Evolutionary conservation across 2,888 invertebrate species (phyloP).

Genomic region (Petrolisthes manimaculis): DNA sequence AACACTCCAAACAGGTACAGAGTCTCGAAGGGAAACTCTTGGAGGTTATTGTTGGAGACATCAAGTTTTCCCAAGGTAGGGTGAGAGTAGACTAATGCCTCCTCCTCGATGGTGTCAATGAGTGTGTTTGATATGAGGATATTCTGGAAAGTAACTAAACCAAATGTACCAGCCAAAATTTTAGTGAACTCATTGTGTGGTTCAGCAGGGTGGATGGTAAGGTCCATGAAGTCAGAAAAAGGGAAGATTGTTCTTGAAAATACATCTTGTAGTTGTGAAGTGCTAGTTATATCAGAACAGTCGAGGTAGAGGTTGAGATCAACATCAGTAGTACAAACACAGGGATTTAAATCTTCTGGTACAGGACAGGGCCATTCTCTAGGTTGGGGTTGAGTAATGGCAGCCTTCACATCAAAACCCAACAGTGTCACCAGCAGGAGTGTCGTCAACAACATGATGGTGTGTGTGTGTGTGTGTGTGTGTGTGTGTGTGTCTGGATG

Average conservation of each 20-base stretch:
- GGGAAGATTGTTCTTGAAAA: conserved; percentile 8
- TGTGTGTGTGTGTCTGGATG: background rate
- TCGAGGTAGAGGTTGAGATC: conserved; percentile 1
- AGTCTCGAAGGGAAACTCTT: conserved; percentile 35
- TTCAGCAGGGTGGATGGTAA: conserved; percentile 8
- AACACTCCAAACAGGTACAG: background rate
- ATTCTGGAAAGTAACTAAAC: background rate
- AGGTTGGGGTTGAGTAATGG: too few species aligned
- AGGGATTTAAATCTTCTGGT: background rate
- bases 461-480: background rate
- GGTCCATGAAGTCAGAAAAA: background rate
- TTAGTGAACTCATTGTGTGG: background rate
- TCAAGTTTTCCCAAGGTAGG: background rate
- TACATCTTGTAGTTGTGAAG: background rate
- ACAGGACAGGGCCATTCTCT: conserved; percentile 20
- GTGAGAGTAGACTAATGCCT: conserved; percentile 28
- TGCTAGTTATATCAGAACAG: conserved; percentile 1
- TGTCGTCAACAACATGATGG: background rate
- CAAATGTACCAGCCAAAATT: conserved; percentile 15
- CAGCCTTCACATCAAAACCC: background rate
- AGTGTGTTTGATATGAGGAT: conserved; percentile 23
- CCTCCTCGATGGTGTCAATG: conserved; percentile 33
- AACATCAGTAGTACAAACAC: conserved; percentile 3
- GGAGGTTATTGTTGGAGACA: conserved; percentile 9
- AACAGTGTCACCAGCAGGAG: background rate